Percentiles rank a stretch among this genome's conserved stretches.
phyloP scores from a whole-genome alignment of 2,113 vertebrate species.

The Nothoprocta perdicaria region DNA sequence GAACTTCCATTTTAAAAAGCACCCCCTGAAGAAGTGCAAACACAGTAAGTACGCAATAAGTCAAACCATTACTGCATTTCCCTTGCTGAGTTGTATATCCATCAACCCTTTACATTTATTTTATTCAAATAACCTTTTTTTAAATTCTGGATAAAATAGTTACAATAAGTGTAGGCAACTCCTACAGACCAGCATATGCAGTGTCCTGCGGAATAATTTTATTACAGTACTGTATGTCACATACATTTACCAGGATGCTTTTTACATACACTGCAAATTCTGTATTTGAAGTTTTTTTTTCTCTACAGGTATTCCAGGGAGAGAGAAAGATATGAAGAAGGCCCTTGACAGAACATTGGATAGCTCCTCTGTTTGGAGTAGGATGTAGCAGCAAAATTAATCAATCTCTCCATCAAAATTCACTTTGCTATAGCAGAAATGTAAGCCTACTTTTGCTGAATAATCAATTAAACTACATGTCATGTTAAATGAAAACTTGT shows the following conservation, averaged over 20 bases:
- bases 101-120: background rate
- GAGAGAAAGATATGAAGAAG: background rate
- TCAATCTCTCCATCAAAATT: background rate
- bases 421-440: accelerated
- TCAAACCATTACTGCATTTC: background rate
- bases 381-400: background rate
- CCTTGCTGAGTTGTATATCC: background rate
- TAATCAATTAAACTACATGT: background rate
- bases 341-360: background rate
- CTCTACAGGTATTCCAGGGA: background rate
- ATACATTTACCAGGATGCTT: background rate
- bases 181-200: background rate
- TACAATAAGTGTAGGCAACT: background rate
- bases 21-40: background rate
- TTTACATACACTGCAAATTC: background rate
- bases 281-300: background rate
- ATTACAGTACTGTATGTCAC: background rate
- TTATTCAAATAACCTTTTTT: background rate
- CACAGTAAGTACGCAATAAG: background rate
- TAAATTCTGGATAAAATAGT: background rate
- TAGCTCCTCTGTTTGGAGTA: background rate
- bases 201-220: background rate
- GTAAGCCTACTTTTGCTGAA: background rate
- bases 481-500: background rate
- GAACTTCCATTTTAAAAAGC: background rate